phyloP scores from a whole-genome alignment of 1,140 invertebrate species.

The Brachionus paranguensis region DNA sequence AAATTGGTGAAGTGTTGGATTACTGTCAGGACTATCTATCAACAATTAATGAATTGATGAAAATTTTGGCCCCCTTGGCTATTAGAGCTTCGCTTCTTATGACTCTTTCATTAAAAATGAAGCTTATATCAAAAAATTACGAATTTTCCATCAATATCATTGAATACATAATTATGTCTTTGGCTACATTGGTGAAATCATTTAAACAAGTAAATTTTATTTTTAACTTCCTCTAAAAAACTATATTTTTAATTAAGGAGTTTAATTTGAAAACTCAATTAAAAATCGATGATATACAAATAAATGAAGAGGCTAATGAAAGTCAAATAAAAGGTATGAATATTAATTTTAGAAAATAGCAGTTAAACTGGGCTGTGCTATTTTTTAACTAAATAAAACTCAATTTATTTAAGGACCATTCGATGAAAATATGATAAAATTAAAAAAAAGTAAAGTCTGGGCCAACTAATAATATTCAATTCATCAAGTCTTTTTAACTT shows the following conservation, averaged over 20 bases:
- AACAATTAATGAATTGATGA: constrained; percentile 12
- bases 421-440: neutral
- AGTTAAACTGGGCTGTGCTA: neutral
- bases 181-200: neutral
- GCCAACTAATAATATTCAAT: neutral
- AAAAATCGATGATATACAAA: neutral
- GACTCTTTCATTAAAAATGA: constrained; percentile 19
- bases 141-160: constrained; percentile 8
- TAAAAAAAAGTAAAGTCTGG: neutral
- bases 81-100: constrained; percentile 1
- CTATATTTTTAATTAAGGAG: neutral
- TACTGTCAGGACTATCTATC: constrained; percentile 19
- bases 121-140: constrained; percentile 29
- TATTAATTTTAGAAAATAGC: neutral
- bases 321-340: constrained; percentile 3
- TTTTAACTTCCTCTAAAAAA: neutral
- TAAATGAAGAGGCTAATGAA: neutral
- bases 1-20: constrained; percentile 20
- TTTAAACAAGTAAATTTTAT: neutral
- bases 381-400: neutral
- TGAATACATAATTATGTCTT: constrained; percentile 7
- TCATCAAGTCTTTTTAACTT: neutral
- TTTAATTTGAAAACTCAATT: neutral
- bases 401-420: neutral
- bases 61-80: neutral